These are phyloP conservation scores for Pogonus chalceus DNA, from an alignment of 1,140 invertebrate species.

Conservation along the genomic window DNA sequence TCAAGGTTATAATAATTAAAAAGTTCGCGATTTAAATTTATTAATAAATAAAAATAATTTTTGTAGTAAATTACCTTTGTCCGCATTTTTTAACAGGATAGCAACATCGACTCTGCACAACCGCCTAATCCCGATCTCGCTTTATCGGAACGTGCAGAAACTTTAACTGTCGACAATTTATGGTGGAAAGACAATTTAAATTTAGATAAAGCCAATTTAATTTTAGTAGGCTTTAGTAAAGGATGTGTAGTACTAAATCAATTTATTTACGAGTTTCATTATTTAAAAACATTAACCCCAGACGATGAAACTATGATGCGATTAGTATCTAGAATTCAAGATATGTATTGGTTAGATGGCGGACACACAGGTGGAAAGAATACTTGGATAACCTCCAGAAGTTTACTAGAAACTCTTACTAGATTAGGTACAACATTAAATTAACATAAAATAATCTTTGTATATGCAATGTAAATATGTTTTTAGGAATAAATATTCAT, in stretches of 20 bases:
- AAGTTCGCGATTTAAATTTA: no score
- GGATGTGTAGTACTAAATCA: conserved; percentile 87
- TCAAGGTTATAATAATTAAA: no score
- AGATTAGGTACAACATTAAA: conserved; percentile 41
- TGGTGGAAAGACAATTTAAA: conserved; percentile 38
- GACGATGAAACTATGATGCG: conserved; percentile 41
- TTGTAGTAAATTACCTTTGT: no score
- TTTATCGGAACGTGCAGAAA: neutral
- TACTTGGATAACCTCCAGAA: conserved; percentile 71
- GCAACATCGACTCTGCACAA: no score
- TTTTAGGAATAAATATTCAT: conserved; percentile 51
- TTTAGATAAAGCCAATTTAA: conserved; percentile 41
- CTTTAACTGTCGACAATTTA: conserved; percentile 17
- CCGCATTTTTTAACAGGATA: conserved; percentile 24
- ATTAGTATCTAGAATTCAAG: conserved; percentile 50
- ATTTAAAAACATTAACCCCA: conserved; percentile 53
- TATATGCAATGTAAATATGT: neutral
- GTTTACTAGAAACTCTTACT: conserved; percentile 57
- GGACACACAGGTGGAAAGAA: conserved; percentile 73
- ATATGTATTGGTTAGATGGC: conserved; percentile 81
- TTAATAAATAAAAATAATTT: no score
- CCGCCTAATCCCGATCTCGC: neutral
- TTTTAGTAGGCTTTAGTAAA: conserved; percentile 79
- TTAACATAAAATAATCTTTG: conserved; percentile 3
- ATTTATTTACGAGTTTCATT: conserved; percentile 73